Conservation (phyloP, 2,888 invertebrate species). For the Panzeria rudis region DNA sequence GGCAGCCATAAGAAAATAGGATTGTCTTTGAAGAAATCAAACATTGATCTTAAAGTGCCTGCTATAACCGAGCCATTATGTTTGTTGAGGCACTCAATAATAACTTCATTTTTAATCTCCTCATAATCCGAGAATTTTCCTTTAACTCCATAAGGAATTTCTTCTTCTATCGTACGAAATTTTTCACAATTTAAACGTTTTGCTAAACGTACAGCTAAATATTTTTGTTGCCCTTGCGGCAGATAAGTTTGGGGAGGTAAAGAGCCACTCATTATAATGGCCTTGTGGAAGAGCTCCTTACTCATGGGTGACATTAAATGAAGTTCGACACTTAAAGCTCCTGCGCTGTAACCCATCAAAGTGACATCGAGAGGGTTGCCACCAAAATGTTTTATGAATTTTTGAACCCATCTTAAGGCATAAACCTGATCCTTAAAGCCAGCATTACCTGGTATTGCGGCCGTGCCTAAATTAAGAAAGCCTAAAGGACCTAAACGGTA, state of each 20-base stretch:
- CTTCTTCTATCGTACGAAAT: conserved; percentile 66
- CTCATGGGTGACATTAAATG: conserved; percentile 82
- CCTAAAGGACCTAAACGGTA: conserved; percentile 86
- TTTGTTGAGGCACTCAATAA: conserved; percentile 84
- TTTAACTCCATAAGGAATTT: conserved; percentile 24
- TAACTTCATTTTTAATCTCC: conserved; percentile 77
- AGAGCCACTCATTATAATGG: conserved; percentile 85
- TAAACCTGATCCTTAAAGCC: conserved; percentile 86
- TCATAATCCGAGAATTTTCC: conserved; percentile 70
- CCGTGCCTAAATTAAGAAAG: conserved; percentile 84
- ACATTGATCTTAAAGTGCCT: conserved; percentile 75
- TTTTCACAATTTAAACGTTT: conserved; percentile 83
- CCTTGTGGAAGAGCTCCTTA: conserved; percentile 85
- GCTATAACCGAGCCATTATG: conserved; percentile 73
- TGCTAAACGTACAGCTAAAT: conserved; percentile 84
- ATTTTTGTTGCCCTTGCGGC: conserved; percentile 82
- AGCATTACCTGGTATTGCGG: conserved; percentile 85
- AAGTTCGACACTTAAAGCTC: conserved; percentile 76
- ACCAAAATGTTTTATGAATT: conserved; percentile 85
- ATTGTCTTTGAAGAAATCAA: conserved; percentile 77
- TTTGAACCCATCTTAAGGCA: conserved; percentile 85
- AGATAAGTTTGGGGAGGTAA: conserved; percentile 78
- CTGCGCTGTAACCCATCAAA: conserved; percentile 84
- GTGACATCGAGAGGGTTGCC: conserved; percentile 85
- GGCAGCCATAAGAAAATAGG: conserved; percentile 83